phyloP scores from a whole-genome alignment of 1,140 invertebrate species.

The Melipona quadrifasciata region DNA sequence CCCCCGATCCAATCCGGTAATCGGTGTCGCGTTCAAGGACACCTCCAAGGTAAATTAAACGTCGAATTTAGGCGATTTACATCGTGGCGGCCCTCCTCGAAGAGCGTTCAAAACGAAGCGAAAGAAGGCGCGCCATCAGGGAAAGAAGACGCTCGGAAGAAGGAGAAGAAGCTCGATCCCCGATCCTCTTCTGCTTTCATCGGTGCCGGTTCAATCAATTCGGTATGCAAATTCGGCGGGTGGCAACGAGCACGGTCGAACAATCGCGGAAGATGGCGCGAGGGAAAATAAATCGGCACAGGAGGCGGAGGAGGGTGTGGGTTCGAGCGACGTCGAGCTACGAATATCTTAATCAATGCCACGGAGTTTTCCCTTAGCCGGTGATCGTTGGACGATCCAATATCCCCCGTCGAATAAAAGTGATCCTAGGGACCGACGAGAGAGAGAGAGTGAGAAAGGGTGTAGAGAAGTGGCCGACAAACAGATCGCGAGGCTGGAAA shows the following conservation, averaged over 20 bases:
- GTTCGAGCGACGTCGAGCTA: conserved; percentile 45
- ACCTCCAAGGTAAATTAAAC: conserved; percentile 69
- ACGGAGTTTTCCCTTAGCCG: conserved; percentile 38
- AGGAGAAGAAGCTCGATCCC: not conserved
- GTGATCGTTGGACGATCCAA: conserved; percentile 33
- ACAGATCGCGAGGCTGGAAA: conserved; percentile 60
- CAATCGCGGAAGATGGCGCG: conserved; percentile 44
- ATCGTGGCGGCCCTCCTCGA: conserved; percentile 25
- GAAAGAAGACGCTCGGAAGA: not conserved
- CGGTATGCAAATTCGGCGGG: conserved; percentile 68
- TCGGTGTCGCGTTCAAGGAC: conserved; percentile 53
- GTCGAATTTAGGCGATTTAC: conserved; percentile 69
- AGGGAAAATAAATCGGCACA: conserved; percentile 47
- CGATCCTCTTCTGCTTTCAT: conserved; percentile 53
- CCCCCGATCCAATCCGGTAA: conserved; percentile 32
- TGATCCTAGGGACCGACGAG: conserved; percentile 9
- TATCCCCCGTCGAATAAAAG: conserved; percentile 42
- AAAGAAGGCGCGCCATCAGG: not conserved
- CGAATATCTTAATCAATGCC: conserved; percentile 73
- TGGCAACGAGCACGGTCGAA: conserved; percentile 51
- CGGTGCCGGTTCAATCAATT: conserved; percentile 65
- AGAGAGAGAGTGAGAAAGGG: too few relatives aligned
- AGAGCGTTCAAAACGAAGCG: not conserved
- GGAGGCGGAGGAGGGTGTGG: conserved; percentile 37
- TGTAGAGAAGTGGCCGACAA: conserved; percentile 69